Evolutionary conservation across 2,888 invertebrate genomes (phyloP).

Genomic region (Lutraria lutraria): DNA sequence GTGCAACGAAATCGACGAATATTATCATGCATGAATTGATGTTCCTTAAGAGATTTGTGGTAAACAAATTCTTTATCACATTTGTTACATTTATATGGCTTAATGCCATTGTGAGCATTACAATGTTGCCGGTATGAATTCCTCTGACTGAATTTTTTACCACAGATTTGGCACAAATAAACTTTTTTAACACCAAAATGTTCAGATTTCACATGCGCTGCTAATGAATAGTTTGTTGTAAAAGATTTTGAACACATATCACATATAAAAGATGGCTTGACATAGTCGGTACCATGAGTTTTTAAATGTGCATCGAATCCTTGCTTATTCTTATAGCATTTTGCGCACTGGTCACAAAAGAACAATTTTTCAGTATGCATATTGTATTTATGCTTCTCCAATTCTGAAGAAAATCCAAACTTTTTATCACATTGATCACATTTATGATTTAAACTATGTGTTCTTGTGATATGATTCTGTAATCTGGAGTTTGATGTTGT

Average conservation of each 20-base stretch:
- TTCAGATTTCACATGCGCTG: slow-evolving; percentile 77
- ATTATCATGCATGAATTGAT: slow-evolving; percentile 85
- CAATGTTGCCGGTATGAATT: slow-evolving; percentile 80
- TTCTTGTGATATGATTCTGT: slow-evolving; percentile 73
- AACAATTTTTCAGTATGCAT: slow-evolving; percentile 66
- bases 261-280: slow-evolving; percentile 77
- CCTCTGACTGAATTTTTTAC: slow-evolving; percentile 80
- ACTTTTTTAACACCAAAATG: slow-evolving; percentile 78
- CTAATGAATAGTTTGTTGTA: slow-evolving; percentile 78
- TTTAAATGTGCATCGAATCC: slow-evolving; percentile 75
- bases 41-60: slow-evolving; percentile 82
- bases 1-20: slow-evolving; percentile 85
- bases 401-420: slow-evolving; percentile 76
- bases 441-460: slow-evolving; percentile 71
- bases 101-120: slow-evolving; percentile 80
- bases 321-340: slow-evolving; percentile 76
- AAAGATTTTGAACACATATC: slow-evolving; percentile 77
- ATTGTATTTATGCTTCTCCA: slow-evolving; percentile 75
- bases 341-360: slow-evolving; percentile 81
- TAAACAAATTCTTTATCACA: slow-evolving; percentile 81
- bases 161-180: slow-evolving; percentile 81
- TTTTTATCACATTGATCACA: slow-evolving; percentile 78
- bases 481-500: slow-evolving; percentile 69
- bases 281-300: slow-evolving; percentile 76
- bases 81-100: slow-evolving; percentile 80